These are phyloP conservation scores for Slavum lentiscoides DNA, from an alignment of 2,888 invertebrate genomes.

Conservation along the genomic window DNA sequence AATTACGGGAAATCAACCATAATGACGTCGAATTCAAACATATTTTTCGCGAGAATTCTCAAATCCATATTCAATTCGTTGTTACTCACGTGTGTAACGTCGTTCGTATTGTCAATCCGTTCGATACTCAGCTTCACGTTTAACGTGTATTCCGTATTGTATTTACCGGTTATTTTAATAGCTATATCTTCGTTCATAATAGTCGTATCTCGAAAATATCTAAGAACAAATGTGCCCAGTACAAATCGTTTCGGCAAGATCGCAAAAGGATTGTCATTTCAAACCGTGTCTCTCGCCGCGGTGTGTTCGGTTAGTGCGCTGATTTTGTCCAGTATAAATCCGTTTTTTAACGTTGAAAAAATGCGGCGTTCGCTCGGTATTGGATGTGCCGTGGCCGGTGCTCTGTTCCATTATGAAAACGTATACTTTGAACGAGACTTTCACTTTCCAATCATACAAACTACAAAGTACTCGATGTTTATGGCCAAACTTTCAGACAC, in stretches of 20 bases:
- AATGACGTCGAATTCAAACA: conserved; percentile 13
- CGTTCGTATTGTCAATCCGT: background rate
- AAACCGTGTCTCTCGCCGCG: background rate
- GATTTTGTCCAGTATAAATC: conserved; percentile 19
- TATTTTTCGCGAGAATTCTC: conserved; percentile 16
- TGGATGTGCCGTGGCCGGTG: conserved; percentile 27
- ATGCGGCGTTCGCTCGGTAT: background rate
- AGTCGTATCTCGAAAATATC: background rate
- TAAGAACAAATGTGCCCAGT: background rate
- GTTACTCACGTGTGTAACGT: conserved; percentile 16
- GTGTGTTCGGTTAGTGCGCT: conserved; percentile 9
- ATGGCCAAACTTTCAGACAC: conserved; percentile 24
- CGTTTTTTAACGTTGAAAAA: background rate
- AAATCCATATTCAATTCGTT: conserved; percentile 25
- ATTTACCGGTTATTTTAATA: background rate
- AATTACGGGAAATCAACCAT: background rate
- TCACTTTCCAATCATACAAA: conserved; percentile 44
- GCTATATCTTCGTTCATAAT: conserved; percentile 11
- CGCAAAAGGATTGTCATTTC: conserved; percentile 22
- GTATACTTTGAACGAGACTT: conserved; percentile 22
- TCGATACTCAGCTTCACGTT: conserved; percentile 17
- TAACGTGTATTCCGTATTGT: background rate
- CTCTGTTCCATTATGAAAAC: conserved; percentile 29
- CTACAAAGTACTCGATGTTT: conserved; percentile 39
- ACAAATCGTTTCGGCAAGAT: conserved; percentile 26